Percentiles rank a stretch among this genome's conserved stretches.
These are phyloP conservation scores for Phyto melanocephala DNA, from an alignment of 2,888 invertebrate genomes.

Conservation along the genomic window DNA sequence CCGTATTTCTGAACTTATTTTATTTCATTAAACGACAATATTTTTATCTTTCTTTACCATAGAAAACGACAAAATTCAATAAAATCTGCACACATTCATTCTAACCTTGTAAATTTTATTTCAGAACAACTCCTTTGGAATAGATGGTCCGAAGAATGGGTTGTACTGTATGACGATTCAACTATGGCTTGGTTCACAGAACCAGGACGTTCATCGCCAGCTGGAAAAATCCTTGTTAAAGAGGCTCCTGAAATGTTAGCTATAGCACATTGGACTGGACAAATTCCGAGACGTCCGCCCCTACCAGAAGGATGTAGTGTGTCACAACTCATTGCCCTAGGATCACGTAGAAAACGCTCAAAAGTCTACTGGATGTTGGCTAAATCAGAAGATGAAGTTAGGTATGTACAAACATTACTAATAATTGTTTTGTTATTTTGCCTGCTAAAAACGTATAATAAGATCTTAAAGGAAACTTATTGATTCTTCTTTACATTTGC, in stretches of 20 bases:
- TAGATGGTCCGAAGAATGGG: conserved; percentile 91
- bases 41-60: too few species aligned
- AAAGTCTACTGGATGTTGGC: conserved; percentile 91
- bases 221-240: conserved; percentile 82
- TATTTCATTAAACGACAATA: too few species aligned
- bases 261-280: conserved; percentile 88
- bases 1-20: too few species aligned
- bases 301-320: conserved; percentile 85
- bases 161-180: conserved; percentile 90
- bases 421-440: too few species aligned
- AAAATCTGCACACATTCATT: too few species aligned
- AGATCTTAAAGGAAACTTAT: neutral
- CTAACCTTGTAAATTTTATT: neutral
- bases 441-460: too few species aligned
- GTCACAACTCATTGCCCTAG: conserved; percentile 88
- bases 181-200: conserved; percentile 92
- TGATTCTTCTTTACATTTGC: conserved; percentile 64
- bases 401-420: conserved; percentile 78
- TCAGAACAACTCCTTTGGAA: conserved; percentile 87
- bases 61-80: too few species aligned
- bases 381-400: conserved; percentile 87
- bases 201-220: conserved; percentile 78
- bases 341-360: conserved; percentile 84
- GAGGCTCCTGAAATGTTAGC: conserved; percentile 90
- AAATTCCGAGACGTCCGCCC: conserved; percentile 86